Conservation (phyloP, 2,797 vertebrate genomes). For the Siniperca obscura region DNA sequence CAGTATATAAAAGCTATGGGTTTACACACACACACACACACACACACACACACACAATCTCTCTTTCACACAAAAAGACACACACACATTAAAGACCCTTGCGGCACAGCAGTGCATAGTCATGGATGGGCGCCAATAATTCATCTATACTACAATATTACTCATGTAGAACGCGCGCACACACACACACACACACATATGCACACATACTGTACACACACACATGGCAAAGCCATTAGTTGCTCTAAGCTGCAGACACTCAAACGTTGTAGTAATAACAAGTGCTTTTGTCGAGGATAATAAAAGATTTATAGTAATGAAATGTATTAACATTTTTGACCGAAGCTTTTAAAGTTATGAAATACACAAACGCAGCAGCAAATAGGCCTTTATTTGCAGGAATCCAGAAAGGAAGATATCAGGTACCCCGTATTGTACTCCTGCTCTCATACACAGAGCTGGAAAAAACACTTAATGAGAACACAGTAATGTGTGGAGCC, state of each 20-base stretch:
- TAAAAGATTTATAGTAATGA: conserved; percentile 65
- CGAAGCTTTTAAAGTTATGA: conserved; percentile 50
- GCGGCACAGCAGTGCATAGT: conserved; percentile 55
- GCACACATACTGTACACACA: conserved; percentile 42
- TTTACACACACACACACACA: conserved; percentile 47
- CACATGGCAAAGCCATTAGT: conserved; percentile 76
- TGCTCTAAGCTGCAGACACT: conserved; percentile 59
- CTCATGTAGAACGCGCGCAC: conserved; percentile 66
- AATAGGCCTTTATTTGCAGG: conserved; percentile 7
- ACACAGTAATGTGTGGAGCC: conserved; percentile 19
- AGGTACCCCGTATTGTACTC: neutral
- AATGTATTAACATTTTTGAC: conserved; percentile 47
- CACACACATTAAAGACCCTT: conserved; percentile 46
- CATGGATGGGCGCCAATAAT: conserved; percentile 76
- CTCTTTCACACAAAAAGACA: conserved; percentile 17
- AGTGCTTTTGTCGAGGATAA: conserved; percentile 60
- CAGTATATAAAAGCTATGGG: conserved; percentile 71
- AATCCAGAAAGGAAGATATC: conserved; percentile 4
- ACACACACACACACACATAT: conserved; percentile 52
- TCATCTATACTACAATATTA: conserved; percentile 77
- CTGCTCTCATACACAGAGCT: neutral
- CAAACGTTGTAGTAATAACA: conserved; percentile 57
- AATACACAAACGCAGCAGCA: conserved; percentile 33
- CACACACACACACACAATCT: conserved; percentile 41
- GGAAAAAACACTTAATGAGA: conserved; percentile 14